Base-by-base conservation (phyloP, 2,797 vertebrate genomes). In the Buphagus erythrorhynchus region DNA sequence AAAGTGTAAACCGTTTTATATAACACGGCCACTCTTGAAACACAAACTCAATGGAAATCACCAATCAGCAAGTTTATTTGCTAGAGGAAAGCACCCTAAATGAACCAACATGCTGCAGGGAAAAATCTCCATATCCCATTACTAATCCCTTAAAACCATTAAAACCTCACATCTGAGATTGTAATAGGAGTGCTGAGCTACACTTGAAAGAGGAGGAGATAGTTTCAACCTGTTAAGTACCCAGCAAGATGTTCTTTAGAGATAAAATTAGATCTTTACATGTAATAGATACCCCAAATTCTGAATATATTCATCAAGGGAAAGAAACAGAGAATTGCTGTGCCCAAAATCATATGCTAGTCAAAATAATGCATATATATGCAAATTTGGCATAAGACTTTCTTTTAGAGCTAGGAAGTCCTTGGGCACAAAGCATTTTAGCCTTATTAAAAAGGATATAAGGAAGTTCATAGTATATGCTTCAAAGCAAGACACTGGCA, bases 71-170 rank as follows among this genome's bases (percentile, higher is more conserved):
- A 24, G 13, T n/a, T 81, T 85, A 61, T 85, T 77, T 93, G 33
- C 24, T 51, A 51, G 38, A 59, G 25, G 77, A 95, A 77, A 72
- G 17, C 42, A 80, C 36, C 45, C 35, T 68, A 65, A 83, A 77
- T 78, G 54, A 95, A 77, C 35, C 31, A 72, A 48, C 0, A 1
- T 46, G 40, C 52, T 35, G n/a, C 46, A 68, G 16, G 40, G 38
- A 22, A 58, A 92, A 76, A 83, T 85, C 63, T 71, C 77, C 18
- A 28, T 83, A 83, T 89, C 65, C 58, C 49, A 73, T 94, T 89
- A 80, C 72, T 91, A 92, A 92, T 83, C 46, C 58, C 40, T 85
- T 95, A 81, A 91, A 90, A 68, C 75, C 57, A 96, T 83, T 65
- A 93, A 88, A 96, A 61, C 42, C 38, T 85, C 19, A 4, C n/a